These are phyloP conservation scores for Gobio occitaniae DNA, from an alignment of 2,797 vertebrate species.

Conservation along the genomic window DNA sequence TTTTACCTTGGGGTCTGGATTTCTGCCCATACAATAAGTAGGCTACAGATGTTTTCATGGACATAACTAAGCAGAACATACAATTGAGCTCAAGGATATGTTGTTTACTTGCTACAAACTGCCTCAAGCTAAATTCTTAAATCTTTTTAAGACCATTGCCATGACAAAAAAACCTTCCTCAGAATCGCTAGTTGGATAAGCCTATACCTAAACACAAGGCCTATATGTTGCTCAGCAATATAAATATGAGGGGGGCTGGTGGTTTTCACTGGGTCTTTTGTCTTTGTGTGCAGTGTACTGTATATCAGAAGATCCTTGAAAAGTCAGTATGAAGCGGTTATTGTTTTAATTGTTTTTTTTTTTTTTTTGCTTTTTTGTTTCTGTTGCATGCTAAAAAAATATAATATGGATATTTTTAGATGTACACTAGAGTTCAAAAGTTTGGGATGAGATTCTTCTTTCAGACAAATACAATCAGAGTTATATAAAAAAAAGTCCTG, in stretches of 20 bases:
- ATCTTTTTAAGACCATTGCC: neutral
- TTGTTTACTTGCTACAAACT: conserved; percentile 1
- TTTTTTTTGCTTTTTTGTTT: neutral
- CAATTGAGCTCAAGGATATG: neutral
- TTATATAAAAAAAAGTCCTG: too few relatives aligned
- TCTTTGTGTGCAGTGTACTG: neutral
- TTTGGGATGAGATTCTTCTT: neutral
- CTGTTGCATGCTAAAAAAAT: neutral
- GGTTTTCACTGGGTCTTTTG: neutral
- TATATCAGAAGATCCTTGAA: neutral
- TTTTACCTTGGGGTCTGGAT: neutral
- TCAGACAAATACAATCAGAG: too few relatives aligned
- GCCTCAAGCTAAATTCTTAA: neutral
- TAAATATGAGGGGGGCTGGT: neutral
- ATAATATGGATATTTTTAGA: neutral
- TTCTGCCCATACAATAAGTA: neutral
- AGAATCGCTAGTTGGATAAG: neutral
- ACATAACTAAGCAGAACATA: neutral
- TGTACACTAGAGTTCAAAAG: neutral
- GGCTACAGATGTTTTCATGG: neutral
- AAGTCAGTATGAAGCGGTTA: neutral
- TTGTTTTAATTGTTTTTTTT: neutral
- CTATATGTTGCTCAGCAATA: neutral
- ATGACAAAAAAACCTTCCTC: neutral
- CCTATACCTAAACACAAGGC: neutral